A percentile compares a stretch with the other conserved stretches of the same genome.
phyloP scores from a whole-genome alignment of 2,797 vertebrate genomes.

The Leucoraja ocellata region DNA sequence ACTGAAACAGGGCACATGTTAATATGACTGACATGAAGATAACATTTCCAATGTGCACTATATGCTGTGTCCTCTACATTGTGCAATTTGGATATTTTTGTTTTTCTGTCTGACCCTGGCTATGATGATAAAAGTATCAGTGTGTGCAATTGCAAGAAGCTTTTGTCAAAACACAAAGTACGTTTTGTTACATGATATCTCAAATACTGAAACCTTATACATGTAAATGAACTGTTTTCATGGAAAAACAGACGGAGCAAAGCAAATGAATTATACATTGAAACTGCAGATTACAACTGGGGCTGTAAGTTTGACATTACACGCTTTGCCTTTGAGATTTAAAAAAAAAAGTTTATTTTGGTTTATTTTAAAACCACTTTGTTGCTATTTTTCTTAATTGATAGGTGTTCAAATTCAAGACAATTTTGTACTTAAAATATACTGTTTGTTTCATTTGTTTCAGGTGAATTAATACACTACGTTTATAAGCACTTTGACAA shows the following conservation, averaged over 20 bases:
- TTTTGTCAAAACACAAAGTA: slow-evolving; percentile 23
- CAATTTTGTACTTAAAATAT: not conserved
- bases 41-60: not conserved
- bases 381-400: not conserved
- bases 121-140: slow-evolving; percentile 34
- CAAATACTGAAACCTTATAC: slow-evolving; percentile 31
- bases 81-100: slow-evolving; percentile 14
- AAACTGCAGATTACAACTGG: slow-evolving; percentile 30
- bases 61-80: not conserved
- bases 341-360: not conserved
- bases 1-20: slow-evolving; percentile 8
- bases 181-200: slow-evolving; percentile 33
- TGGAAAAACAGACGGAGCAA: slow-evolving; percentile 34
- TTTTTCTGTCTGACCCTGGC: slow-evolving; percentile 25
- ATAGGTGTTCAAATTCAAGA: not conserved
- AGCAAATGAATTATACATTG: slow-evolving; percentile 39
- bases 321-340: slow-evolving; percentile 18
- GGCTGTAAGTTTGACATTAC: slow-evolving; percentile 14
- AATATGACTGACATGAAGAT: not conserved
- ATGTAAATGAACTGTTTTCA: slow-evolving; percentile 19
- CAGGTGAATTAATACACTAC: not conserved
- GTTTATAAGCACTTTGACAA: too few species aligned
- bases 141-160: slow-evolving; percentile 19
- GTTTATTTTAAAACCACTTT: not conserved
- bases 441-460: not conserved